phyloP scores from a whole-genome alignment of 2,888 invertebrate species.

The Acleris laterana region DNA sequence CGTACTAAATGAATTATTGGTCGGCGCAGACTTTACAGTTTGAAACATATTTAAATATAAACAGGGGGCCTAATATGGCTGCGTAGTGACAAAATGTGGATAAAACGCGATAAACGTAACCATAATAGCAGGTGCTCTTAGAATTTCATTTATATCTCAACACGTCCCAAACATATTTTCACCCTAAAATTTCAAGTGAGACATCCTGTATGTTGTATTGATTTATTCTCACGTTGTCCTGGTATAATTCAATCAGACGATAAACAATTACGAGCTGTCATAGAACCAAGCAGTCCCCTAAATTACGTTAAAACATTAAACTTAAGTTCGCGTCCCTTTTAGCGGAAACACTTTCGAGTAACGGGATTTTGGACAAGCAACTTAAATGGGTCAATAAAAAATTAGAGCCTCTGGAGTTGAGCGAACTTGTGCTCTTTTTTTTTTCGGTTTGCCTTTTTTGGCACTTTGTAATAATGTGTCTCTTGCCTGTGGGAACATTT shows the following conservation, averaged over 20 bases:
- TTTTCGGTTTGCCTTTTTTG: slow-evolving; percentile 19
- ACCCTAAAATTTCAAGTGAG: too few species aligned
- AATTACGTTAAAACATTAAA: slow-evolving; percentile 33
- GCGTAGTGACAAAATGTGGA: too few species aligned
- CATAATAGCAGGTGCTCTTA: too few species aligned
- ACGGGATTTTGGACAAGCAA: slow-evolving; percentile 31
- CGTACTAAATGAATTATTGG: too few species aligned
- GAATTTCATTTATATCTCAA: too few species aligned
- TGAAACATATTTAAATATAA: too few species aligned
- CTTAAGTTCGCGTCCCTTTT: slow-evolving; percentile 32
- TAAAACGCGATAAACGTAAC: too few species aligned
- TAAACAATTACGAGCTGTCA: slow-evolving; percentile 13
- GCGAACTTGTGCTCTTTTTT: slow-evolving; percentile 15
- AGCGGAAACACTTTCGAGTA: slow-evolving; percentile 18
- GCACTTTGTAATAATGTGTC: slow-evolving; percentile 30
- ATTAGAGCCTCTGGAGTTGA: slow-evolving; percentile 28
- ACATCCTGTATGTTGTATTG: too few species aligned
- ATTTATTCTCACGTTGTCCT: neutral
- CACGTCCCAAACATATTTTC: too few species aligned
- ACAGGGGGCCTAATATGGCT: too few species aligned
- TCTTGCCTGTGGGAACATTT: slow-evolving; percentile 25
- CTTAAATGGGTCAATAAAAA: slow-evolving; percentile 37
- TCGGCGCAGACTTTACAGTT: too few species aligned
- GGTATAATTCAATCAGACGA: slow-evolving; percentile 1
- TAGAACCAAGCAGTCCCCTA: slow-evolving; percentile 13